Percentiles rank a stretch among this genome's conserved stretches.
Evolutionary conservation across 2,113 vertebrate genomes (phyloP).

Genomic region (Glaucomys volans): DNA sequence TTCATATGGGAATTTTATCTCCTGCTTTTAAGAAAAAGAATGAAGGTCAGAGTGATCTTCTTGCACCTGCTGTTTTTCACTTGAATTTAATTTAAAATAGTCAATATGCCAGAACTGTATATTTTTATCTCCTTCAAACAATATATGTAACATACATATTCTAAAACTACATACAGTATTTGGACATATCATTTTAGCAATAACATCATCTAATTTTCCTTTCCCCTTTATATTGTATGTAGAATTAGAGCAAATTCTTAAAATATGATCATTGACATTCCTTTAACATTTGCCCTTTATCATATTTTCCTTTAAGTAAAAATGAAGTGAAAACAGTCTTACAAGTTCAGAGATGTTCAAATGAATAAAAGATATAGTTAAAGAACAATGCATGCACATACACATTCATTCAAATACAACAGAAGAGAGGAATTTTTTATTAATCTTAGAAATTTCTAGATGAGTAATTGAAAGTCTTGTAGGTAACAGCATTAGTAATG

Average conservation of each 20-base stretch:
- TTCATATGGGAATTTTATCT: neutral
- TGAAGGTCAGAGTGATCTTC: neutral
- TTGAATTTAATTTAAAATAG: neutral
- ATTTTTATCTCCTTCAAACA: neutral
- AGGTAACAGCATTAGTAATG: neutral
- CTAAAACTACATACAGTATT: neutral
- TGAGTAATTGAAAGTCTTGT: neutral
- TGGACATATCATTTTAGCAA: neutral
- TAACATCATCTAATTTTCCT: neutral
- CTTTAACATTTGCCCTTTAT: neutral
- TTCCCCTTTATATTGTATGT: neutral
- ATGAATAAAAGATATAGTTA: neutral
- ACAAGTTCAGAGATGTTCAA: too few species aligned
- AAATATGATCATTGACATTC: neutral
- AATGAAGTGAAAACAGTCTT: neutral
- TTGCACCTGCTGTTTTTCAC: neutral
- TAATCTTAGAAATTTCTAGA: neutral
- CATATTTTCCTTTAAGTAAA: neutral
- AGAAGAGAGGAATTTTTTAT: neutral
- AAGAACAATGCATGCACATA: too few species aligned
- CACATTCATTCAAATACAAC: fast-evolving
- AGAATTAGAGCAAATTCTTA: neutral
- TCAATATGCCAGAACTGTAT: too few species aligned
- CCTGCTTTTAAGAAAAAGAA: neutral
- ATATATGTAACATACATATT: neutral